Conservation (phyloP, 2,888 invertebrate species). For the Agriopis marginaria region DNA sequence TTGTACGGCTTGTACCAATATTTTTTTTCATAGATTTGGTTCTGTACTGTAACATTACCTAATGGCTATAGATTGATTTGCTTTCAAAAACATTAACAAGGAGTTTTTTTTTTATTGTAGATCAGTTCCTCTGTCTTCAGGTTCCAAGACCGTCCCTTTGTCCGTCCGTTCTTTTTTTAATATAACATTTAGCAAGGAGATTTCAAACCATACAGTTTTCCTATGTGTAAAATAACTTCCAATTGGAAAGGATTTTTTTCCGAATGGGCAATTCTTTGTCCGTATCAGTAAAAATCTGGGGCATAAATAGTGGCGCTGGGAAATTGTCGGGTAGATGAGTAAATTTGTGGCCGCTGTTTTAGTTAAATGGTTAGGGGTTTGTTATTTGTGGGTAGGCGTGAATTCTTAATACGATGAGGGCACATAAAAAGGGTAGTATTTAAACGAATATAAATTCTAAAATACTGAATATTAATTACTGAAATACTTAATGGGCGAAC, state of each 20-base stretch:
- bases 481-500: no score
- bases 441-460: neutral
- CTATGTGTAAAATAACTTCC: slow-evolving; percentile 2
- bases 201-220: neutral
- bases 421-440: neutral
- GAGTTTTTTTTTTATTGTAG: no score
- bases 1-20: no score
- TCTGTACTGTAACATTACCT: no score
- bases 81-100: no score
- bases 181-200: no score
- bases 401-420: neutral
- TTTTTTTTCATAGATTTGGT: no score
- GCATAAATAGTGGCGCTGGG: slow-evolving; percentile 24
- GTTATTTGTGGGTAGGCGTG: slow-evolving; percentile 3
- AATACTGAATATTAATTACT: neutral
- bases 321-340: slow-evolving; percentile 18
- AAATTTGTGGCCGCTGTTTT: slow-evolving; percentile 24
- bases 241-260: slow-evolving; percentile 30
- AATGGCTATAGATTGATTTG: no score
- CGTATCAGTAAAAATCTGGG: slow-evolving; percentile 34
- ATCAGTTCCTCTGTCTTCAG: no score
- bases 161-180: no score
- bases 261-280: slow-evolving; percentile 29
- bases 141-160: no score
- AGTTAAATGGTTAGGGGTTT: slow-evolving; percentile 20